Percentiles rank a stretch among this genome's conserved stretches.
Evolutionary conservation across 2,888 invertebrate genomes (phyloP).

Genomic region (Itoplectis maculator): DNA sequence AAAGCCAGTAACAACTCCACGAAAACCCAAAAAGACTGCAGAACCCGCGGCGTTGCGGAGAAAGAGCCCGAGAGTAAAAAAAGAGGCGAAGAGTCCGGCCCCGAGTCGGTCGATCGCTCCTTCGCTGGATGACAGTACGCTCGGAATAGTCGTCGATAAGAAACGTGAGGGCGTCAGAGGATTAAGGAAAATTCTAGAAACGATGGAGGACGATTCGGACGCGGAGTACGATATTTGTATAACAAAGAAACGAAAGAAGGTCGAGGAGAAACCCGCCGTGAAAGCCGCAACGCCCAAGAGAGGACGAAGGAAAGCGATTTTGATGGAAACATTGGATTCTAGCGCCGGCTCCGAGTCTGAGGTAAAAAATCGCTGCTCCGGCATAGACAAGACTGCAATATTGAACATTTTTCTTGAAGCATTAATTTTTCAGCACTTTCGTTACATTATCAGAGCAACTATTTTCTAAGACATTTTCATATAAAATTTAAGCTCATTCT

Average conservation of each 20-base stretch:
- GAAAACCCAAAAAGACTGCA: constrained; percentile 43
- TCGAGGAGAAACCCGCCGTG: constrained; percentile 35
- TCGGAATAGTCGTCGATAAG: constrained; percentile 78
- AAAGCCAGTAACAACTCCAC: constrained; percentile 48
- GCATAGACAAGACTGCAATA: neutral
- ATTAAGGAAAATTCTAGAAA: constrained; percentile 73
- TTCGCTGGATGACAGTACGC: constrained; percentile 76
- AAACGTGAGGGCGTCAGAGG: constrained; percentile 76
- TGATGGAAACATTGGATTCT: constrained; percentile 56
- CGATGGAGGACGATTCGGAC: constrained; percentile 78
- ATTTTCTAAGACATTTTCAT: no score
- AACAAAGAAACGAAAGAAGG: constrained; percentile 73
- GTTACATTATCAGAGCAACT: no score
- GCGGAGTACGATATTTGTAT: constrained; percentile 80
- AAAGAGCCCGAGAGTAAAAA: constrained; percentile 66
- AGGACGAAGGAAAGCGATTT: constrained; percentile 63
- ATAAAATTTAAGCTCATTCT: no score
- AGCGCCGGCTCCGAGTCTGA: constrained; percentile 75
- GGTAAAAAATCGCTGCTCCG: constrained; percentile 66
- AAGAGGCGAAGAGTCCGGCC: constrained; percentile 43
- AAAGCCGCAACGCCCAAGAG: constrained; percentile 45
- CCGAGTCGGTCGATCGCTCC: constrained; percentile 19
- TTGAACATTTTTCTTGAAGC: no score
- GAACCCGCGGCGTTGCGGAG: constrained; percentile 35
- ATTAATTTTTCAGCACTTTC: no score